A percentile compares a stretch with the other conserved stretches of the same genome.
Conservation (phyloP, 2,797 vertebrate genomes). For the Australoheros facetus region DNA sequence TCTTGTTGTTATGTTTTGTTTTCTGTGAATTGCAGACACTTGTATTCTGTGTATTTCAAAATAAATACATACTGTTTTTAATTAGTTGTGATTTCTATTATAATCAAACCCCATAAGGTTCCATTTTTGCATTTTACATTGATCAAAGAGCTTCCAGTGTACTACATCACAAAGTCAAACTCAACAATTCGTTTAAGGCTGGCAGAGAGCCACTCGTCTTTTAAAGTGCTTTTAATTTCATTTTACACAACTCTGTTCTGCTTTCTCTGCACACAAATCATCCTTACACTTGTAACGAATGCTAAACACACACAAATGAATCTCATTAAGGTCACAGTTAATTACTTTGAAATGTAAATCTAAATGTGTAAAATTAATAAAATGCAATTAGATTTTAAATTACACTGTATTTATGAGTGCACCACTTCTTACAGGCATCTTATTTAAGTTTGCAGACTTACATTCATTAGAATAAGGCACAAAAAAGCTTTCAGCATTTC, state of each 20-base stretch:
- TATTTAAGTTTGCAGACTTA: not conserved
- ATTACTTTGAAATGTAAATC: not conserved
- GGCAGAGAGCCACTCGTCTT: not conserved
- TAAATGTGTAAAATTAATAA: not conserved
- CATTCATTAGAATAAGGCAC: not conserved
- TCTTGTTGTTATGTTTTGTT: not conserved
- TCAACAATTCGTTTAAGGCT: not conserved
- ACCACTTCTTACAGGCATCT: not conserved
- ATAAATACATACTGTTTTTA: constrained; percentile 45
- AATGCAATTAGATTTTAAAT: no score
- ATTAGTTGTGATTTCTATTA: not conserved
- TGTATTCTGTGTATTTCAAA: constrained; percentile 31
- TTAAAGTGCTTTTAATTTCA: constrained; percentile 26
- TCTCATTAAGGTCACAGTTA: not conserved
- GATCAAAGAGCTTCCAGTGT: not conserved
- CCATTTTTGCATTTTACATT: not conserved
- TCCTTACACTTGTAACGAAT: not conserved
- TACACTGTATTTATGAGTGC: not conserved
- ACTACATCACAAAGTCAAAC: not conserved
- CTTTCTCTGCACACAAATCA: not conserved
- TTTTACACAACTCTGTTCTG: not conserved
- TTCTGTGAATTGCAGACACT: constrained; percentile 15
- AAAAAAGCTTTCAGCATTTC: not conserved
- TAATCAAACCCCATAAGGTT: not conserved
- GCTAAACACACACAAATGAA: not conserved